phyloP scores from a whole-genome alignment of 2,797 vertebrate genomes.

The Hydrolagus colliei region DNA sequence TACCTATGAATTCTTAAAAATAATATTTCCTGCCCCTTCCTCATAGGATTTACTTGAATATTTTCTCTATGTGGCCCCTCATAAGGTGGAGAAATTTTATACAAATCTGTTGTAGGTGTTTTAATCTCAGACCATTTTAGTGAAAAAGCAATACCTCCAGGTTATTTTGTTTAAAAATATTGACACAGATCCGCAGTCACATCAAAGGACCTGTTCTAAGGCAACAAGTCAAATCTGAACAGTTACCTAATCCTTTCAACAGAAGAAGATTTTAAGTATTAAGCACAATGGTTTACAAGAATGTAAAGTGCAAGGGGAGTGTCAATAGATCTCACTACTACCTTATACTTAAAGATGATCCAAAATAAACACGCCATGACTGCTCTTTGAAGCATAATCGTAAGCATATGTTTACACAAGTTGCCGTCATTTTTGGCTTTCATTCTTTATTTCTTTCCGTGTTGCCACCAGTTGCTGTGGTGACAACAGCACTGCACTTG shows the following conservation, averaged over 20 bases:
- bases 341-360: not conserved
- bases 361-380: not conserved
- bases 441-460: not conserved
- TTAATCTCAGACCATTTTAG: not conserved
- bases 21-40: not conserved
- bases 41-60: not conserved
- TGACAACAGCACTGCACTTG: not conserved
- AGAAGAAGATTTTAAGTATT: not conserved
- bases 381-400: not conserved
- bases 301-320: not conserved
- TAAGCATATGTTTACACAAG: not conserved
- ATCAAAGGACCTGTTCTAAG: constrained; percentile 12
- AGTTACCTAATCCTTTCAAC: not conserved
- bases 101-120: not conserved
- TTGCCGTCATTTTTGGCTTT: constrained; percentile 4
- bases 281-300: constrained; percentile 17
- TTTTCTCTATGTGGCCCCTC: no score
- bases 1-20: not conserved
- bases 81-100: not conserved
- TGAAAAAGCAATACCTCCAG: not conserved
- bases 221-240: not conserved
- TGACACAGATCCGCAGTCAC: not conserved
- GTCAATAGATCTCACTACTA: not conserved
- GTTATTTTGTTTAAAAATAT: not conserved
- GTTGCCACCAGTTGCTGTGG: not conserved